phyloP scores from a whole-genome alignment of 2,888 invertebrate species.

The Listrodromus nycthemerus region DNA sequence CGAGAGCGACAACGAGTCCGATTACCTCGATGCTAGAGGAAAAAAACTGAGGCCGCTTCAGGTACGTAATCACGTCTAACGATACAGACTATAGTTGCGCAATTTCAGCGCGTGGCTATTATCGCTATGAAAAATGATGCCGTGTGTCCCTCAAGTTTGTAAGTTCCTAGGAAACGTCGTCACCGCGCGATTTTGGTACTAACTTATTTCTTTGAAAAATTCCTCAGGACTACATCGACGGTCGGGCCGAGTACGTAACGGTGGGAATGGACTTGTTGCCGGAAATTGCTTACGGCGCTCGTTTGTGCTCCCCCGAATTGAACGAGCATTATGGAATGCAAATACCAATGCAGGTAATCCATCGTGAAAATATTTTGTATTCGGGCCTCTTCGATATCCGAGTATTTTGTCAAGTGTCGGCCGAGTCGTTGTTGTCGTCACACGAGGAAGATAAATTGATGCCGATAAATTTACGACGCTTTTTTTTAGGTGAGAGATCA shows the following conservation, averaged over 20 bases:
- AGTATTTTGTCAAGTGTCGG: not conserved
- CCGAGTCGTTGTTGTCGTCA: not conserved
- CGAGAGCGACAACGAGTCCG: constrained; percentile 82
- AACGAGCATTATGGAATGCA: constrained; percentile 85
- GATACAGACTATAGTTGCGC: constrained; percentile 6
- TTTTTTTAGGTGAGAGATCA: constrained; percentile 83
- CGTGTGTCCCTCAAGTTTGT: not conserved
- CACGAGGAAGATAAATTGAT: not conserved
- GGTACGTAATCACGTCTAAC: constrained; percentile 76
- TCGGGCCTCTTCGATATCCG: not conserved
- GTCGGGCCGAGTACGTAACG: constrained; percentile 84
- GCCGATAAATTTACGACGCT: constrained; percentile 27
- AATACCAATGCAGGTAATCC: constrained; percentile 83
- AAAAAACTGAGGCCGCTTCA: constrained; percentile 85
- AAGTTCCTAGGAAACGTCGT: constrained; percentile 4
- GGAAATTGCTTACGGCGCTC: constrained; percentile 84
- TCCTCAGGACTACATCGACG: constrained; percentile 85
- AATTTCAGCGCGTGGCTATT: constrained; percentile 31
- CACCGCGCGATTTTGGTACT: not conserved
- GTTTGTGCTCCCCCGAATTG: constrained; percentile 85
- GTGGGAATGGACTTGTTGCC: constrained; percentile 84
- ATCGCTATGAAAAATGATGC: not conserved
- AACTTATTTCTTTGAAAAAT: constrained; percentile 4
- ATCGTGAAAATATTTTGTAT: not conserved
- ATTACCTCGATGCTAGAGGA: constrained; percentile 84